These are phyloP conservation scores for Drosophila paulistorum DNA, from an alignment of 1,140 invertebrate species.

Conservation along the genomic window DNA sequence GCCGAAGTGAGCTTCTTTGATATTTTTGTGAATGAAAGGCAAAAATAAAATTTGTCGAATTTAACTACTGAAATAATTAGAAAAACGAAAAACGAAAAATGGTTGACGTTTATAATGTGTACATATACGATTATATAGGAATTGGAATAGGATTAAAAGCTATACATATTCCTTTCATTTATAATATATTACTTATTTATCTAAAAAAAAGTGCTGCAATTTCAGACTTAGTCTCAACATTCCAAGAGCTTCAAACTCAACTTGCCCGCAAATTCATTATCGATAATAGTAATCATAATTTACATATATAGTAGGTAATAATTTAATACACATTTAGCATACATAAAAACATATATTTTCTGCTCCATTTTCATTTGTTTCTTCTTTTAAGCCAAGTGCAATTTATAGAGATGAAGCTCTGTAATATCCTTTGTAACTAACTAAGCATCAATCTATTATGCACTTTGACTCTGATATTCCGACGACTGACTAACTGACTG, in stretches of 20 bases:
- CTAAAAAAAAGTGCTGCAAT: conserved; percentile 18
- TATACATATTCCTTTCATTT: neutral
- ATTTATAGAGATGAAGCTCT: neutral
- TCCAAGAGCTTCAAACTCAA: conserved; percentile 23
- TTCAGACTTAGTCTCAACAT: conserved; percentile 64
- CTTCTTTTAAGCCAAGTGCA: no score
- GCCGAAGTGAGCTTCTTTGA: no score
- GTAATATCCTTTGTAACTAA: neutral
- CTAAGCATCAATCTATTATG: neutral
- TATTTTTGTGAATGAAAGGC: no score
- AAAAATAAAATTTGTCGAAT: no score
- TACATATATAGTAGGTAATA: neutral
- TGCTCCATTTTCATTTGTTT: neutral
- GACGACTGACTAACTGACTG: conserved; percentile 22
- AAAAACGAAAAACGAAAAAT: no score
- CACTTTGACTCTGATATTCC: neutral
- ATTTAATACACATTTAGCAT: neutral
- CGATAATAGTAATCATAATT: conserved; percentile 8
- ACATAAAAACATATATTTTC: neutral
- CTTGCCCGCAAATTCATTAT: conserved; percentile 1
- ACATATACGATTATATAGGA: neutral
- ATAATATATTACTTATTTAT: neutral
- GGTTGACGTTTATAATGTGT: no score
- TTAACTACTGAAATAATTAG: no score
- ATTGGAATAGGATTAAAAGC: neutral